Conservation (phyloP, 2,888 invertebrate genomes). For the Nymphalis urticae region DNA sequence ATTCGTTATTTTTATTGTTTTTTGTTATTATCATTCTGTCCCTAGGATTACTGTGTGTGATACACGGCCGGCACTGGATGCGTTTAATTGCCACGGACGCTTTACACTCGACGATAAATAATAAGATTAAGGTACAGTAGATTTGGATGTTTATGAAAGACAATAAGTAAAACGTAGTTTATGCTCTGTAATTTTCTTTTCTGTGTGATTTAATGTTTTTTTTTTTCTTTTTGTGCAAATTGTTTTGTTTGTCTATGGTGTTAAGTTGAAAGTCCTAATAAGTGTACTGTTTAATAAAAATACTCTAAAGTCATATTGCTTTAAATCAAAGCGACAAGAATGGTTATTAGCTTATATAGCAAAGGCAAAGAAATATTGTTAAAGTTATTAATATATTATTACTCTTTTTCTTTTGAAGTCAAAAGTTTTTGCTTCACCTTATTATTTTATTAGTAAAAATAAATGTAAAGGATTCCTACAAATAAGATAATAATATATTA, state of each 20-base stretch:
- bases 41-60: constrained; percentile 74
- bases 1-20: constrained; percentile 82
- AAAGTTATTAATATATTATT: no score
- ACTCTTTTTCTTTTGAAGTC: no score
- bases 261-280: neutral
- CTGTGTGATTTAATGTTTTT: constrained; percentile 56
- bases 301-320: no score
- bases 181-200: constrained; percentile 62
- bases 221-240: neutral
- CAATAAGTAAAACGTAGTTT: constrained; percentile 53
- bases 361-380: no score
- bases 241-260: neutral
- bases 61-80: constrained; percentile 75
- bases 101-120: constrained; percentile 71
- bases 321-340: no score
- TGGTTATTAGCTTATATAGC: no score
- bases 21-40: constrained; percentile 81
- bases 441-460: no score
- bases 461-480: no score
- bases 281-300: no score
- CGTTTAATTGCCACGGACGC: constrained; percentile 77
- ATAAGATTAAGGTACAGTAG: constrained; percentile 76
- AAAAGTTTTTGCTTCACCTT: no score
- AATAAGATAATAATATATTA: no score
- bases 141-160: constrained; percentile 52